Evolutionary conservation across 2,797 vertebrate genomes (phyloP).

Genomic region (Eulemur mongoz): DNA sequence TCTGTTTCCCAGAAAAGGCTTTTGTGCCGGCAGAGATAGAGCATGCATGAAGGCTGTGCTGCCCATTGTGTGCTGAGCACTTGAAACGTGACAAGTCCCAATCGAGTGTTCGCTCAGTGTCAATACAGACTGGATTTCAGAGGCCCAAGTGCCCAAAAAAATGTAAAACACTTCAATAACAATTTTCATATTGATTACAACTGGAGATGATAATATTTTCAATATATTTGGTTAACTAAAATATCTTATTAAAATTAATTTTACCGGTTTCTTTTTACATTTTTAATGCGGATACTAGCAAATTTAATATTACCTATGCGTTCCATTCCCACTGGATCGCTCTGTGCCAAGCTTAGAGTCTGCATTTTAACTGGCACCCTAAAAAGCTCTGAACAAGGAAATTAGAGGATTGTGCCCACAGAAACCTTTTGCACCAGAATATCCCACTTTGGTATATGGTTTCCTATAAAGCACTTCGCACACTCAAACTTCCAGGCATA

Average conservation of each 20-base stretch:
- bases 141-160: not conserved
- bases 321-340: not conserved
- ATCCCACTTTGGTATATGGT: rapidly evolving
- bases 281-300: not conserved
- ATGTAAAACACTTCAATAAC: rapidly evolving
- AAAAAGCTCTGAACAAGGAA: not conserved
- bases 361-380: not conserved
- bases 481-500: not conserved
- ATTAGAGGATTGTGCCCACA: not conserved
- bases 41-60: not conserved
- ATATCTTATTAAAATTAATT: not conserved
- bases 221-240: not conserved
- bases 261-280: not conserved
- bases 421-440: not conserved
- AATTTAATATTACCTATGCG: not conserved
- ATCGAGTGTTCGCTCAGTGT: not conserved
- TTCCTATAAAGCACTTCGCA: not conserved
- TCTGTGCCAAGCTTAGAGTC: no score
- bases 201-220: not conserved
- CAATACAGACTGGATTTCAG: not conserved
- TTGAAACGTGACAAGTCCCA: not conserved
- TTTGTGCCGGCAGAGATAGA: not conserved
- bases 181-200: not conserved
- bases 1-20: not conserved
- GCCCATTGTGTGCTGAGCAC: not conserved